A percentile compares a stretch with the other conserved stretches of the same genome.
phyloP scores from a whole-genome alignment of 2,888 invertebrate species.

The Euphydryas editha region DNA sequence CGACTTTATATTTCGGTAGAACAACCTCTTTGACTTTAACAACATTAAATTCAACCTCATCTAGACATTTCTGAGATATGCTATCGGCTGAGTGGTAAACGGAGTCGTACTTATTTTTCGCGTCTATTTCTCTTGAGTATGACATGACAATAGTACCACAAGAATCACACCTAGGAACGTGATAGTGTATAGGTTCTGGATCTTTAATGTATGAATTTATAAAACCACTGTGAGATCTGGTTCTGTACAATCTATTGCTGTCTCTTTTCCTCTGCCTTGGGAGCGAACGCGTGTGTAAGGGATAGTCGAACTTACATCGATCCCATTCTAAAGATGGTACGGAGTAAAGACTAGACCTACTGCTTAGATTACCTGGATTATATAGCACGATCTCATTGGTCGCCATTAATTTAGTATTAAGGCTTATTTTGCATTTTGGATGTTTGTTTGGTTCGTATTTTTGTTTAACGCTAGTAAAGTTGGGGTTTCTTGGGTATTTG shows the following conservation, averaged over 20 bases:
- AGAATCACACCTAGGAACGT: conserved; percentile 68
- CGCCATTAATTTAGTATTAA: conserved; percentile 52
- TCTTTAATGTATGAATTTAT: conserved; percentile 67
- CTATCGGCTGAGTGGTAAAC: conserved; percentile 65
- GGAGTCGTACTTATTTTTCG: conserved; percentile 32
- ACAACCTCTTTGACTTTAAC: conserved; percentile 58
- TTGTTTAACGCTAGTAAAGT: conserved; percentile 61
- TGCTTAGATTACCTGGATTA: conserved; percentile 53
- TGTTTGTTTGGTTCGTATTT: conserved; percentile 56
- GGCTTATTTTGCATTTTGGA: conserved; percentile 71
- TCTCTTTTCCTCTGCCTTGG: conserved; percentile 51
- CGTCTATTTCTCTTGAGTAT: conserved; percentile 53
- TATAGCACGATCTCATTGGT: conserved; percentile 45
- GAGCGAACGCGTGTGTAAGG: conserved; percentile 59
- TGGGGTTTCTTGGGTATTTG: conserved; percentile 63
- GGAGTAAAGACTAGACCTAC: conserved; percentile 67
- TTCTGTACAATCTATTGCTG: conserved; percentile 58
- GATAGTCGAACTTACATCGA: conserved; percentile 58
- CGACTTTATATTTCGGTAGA: conserved; percentile 58
- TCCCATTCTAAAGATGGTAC: conserved; percentile 75
- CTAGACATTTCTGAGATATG: conserved; percentile 57
- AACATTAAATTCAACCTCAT: conserved; percentile 47
- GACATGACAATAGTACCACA: conserved; percentile 59
- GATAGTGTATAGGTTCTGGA: conserved; percentile 72
- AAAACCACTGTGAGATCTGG: conserved; percentile 72